Evolutionary conservation across 1,140 invertebrate genomes (phyloP).

Genomic region (Cotesia chilonis): DNA sequence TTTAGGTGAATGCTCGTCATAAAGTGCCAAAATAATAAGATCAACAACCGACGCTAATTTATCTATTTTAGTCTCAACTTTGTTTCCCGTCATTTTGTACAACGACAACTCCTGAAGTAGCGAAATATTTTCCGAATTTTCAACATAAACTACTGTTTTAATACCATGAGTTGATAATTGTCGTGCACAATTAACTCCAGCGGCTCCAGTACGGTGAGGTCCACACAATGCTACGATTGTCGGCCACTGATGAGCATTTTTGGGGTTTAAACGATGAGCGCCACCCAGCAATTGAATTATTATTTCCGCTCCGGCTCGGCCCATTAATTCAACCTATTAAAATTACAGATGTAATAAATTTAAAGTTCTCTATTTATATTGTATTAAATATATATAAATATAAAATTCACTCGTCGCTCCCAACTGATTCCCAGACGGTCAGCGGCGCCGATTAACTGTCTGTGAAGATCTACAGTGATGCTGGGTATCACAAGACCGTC

Average conservation of each 20-base stretch:
- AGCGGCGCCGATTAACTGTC: slow-evolving; percentile 72
- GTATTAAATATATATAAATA: slow-evolving; percentile 17
- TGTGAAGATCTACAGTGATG: slow-evolving; percentile 73
- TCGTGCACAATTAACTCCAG: slow-evolving; percentile 79
- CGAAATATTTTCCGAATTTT: slow-evolving; percentile 63
- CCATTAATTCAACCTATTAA: slow-evolving; percentile 75
- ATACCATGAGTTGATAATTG: slow-evolving; percentile 86
- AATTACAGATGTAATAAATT: slow-evolving; percentile 13
- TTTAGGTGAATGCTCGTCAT: slow-evolving; percentile 60
- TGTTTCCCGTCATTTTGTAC: slow-evolving; percentile 72
- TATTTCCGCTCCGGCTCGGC: slow-evolving; percentile 80
- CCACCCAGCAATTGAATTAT: slow-evolving; percentile 81
- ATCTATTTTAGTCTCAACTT: slow-evolving; percentile 65
- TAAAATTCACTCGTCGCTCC: slow-evolving; percentile 66
- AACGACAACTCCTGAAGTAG: slow-evolving; percentile 71
- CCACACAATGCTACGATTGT: slow-evolving; percentile 80
- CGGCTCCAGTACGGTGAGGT: slow-evolving; percentile 74
- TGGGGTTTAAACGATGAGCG: slow-evolving; percentile 77
- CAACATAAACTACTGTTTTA: slow-evolving; percentile 75
- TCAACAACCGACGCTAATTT: slow-evolving; percentile 73
- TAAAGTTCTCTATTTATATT: too few relatives aligned
- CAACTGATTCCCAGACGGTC: slow-evolving; percentile 74
- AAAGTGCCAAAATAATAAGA: slow-evolving; percentile 75
- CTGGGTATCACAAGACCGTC: slow-evolving; percentile 82
- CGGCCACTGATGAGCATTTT: slow-evolving; percentile 83